Evolutionary conservation across 1,140 invertebrate genomes (phyloP), one percentile per base, ranked within the genome.

Genomic region (Drosophila malerkotliana): DNA sequence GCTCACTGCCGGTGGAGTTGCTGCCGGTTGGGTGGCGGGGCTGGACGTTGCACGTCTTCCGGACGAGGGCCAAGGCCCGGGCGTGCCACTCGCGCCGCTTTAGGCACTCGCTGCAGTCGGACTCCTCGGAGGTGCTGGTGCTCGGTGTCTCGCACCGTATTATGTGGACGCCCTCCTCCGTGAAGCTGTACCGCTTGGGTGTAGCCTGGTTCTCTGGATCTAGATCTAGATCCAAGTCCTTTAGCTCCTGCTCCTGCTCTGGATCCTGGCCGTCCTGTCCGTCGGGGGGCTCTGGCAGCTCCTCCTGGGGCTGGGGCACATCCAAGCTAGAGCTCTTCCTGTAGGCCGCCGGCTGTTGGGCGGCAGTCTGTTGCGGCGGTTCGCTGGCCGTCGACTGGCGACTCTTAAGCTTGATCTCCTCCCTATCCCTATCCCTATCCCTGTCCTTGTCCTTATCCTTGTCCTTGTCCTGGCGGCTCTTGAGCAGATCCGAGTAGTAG

Each of bases 401-500:
- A 32, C 90, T 79, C 66, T 84, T 87, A 5, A 75, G 72, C 54
- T 91, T 91, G 0, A 73, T 67, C 69, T 91, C 90, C 78, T 81
- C 28, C 61, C 73, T 77, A 66, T 81, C 28, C 60, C 58, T 52
- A 12, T 54, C 47, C 41, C 74, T 77, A 62, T 81, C 28, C 48
- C 58, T 45, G 24, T 54, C 47, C 41, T 21, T 45, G 4, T 58
- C 57, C 32, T 18, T 60, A 7, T 54, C 53, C 10, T 37, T 75
- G 12, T 74, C 62, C 56, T 61, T 69, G 2, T 74, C 61, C 64
- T 68, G 75, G 81, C 92, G 91, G 24, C 75, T 55, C 85, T 95
- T 95, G 63, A 95, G 95, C 12, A 96, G 83, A 89, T 96, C 95
- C 0, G 95, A 95, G 93, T 96, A 96, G 78, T 96, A 96, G 76